phyloP scores from a whole-genome alignment of 2,797 vertebrate species.

The Leptodactylus fallax region DNA sequence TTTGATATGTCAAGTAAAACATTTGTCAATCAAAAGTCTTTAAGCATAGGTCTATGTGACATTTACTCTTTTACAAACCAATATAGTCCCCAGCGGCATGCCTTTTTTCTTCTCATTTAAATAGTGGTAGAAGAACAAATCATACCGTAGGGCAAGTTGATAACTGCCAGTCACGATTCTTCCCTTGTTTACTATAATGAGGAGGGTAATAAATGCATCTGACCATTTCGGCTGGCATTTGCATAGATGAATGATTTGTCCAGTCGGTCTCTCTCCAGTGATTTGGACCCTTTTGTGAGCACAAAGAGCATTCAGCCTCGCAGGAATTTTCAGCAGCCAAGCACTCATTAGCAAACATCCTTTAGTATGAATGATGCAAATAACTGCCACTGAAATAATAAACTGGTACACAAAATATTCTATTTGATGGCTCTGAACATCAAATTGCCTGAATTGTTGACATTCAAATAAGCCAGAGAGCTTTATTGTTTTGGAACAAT shows the following conservation, averaged over 20 bases:
- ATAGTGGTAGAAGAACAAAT: conserved; percentile 84
- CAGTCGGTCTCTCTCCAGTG: conserved; percentile 86
- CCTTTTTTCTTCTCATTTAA: conserved; percentile 85
- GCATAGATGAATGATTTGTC: conserved; percentile 94
- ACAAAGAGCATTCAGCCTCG: conserved; percentile 88
- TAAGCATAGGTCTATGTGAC: conserved; percentile 87
- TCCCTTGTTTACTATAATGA: conserved; percentile 88
- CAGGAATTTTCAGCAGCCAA: conserved; percentile 84
- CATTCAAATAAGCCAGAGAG: conserved; percentile 85
- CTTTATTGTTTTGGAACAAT: conserved; percentile 82
- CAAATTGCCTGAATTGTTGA: conserved; percentile 87
- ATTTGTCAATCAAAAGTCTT: conserved; percentile 89
- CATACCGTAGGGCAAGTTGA: conserved; percentile 84
- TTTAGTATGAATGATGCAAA: conserved; percentile 89
- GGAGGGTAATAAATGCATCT: conserved; percentile 88
- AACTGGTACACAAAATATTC: conserved; percentile 88
- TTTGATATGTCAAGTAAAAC: conserved; percentile 91
- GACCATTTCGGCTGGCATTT: conserved; percentile 93
- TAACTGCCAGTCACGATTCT: conserved; percentile 87
- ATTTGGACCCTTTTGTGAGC: conserved; percentile 89
- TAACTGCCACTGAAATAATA: conserved; percentile 92
- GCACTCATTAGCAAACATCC: conserved; percentile 90
- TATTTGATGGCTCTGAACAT: conserved; percentile 86
- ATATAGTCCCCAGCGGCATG: conserved; percentile 81
- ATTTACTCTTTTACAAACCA: conserved; percentile 89